phyloP scores from a whole-genome alignment of 2,888 invertebrate genomes.

The Oscheius sp. region DNA sequence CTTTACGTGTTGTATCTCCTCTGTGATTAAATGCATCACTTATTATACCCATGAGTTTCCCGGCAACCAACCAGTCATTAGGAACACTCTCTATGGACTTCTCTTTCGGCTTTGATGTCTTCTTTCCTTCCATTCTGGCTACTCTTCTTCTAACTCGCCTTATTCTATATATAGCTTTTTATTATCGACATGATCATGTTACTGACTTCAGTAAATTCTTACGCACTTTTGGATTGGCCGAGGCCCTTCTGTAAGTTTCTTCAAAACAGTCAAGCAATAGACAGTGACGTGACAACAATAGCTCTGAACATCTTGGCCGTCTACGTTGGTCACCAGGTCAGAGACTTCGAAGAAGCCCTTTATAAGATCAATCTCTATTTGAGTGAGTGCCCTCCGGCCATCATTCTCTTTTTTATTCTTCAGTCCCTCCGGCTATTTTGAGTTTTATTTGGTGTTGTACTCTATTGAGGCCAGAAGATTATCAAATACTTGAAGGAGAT shows the following conservation, averaged over 20 bases:
- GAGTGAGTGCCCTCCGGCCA: not conserved
- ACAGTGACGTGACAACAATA: not conserved
- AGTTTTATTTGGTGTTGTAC: slow-evolving; percentile 1
- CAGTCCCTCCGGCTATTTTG: not conserved
- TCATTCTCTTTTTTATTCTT: not conserved
- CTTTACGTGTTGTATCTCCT: not conserved
- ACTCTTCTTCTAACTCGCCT: not conserved
- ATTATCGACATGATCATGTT: not conserved
- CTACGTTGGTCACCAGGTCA: not conserved
- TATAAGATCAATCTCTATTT: slow-evolving; percentile 6
- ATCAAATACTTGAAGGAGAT: not conserved
- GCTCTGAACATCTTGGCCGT: not conserved
- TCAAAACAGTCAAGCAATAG: not conserved
- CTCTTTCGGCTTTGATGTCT: not conserved
- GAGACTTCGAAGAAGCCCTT: not conserved
- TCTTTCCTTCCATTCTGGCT: not conserved
- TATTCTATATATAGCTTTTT: not conserved
- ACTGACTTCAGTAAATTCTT: not conserved
- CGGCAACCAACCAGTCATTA: too few relatives aligned
- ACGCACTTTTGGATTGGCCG: not conserved
- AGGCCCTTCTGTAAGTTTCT: not conserved
- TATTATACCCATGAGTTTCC: too few relatives aligned
- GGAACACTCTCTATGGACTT: too few relatives aligned
- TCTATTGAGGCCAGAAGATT: slow-evolving; percentile 3
- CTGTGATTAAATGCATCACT: not conserved